phyloP scores from a whole-genome alignment of 2,113 vertebrate species.

The Perca schrenkii region DNA sequence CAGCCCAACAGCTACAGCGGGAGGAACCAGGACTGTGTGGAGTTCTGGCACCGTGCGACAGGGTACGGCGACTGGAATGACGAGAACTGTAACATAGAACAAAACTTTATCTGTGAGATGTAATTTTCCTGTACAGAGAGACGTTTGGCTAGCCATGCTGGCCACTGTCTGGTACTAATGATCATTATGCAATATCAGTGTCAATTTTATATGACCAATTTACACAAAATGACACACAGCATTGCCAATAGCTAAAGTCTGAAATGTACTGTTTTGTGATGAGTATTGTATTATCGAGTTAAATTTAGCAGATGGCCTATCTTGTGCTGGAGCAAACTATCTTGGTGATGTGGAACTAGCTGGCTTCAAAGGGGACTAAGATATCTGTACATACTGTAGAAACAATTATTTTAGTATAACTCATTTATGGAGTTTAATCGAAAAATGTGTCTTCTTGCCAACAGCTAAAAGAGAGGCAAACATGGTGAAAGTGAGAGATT shows the following conservation, averaged over 20 bases:
- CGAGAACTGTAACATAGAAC: constrained; percentile 55
- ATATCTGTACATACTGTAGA: background rate
- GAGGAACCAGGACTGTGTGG: constrained; percentile 76
- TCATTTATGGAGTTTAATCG: background rate
- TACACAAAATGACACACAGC: background rate
- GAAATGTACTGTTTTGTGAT: background rate
- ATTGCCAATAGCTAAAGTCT: background rate
- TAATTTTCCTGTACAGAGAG: constrained; percentile 18
- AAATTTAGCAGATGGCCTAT: background rate
- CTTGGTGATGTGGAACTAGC: background rate
- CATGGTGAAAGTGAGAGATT: background rate
- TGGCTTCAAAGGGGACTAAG: background rate
- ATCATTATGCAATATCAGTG: background rate
- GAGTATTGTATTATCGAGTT: background rate
- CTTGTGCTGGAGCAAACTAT: background rate
- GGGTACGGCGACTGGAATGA: constrained; percentile 67
- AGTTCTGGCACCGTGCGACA: constrained; percentile 57
- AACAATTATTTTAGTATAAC: background rate
- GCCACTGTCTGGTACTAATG: background rate
- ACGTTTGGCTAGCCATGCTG: background rate
- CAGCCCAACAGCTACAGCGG: constrained; percentile 75
- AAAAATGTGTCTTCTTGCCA: background rate
- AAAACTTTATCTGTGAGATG: constrained; percentile 70
- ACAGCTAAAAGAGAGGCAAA: background rate
- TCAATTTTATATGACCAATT: background rate